Evolutionary conservation across 2,888 invertebrate genomes (phyloP), one percentile per base, ranked within the genome.

Genomic region (Scelioninae gen. 1): DNA sequence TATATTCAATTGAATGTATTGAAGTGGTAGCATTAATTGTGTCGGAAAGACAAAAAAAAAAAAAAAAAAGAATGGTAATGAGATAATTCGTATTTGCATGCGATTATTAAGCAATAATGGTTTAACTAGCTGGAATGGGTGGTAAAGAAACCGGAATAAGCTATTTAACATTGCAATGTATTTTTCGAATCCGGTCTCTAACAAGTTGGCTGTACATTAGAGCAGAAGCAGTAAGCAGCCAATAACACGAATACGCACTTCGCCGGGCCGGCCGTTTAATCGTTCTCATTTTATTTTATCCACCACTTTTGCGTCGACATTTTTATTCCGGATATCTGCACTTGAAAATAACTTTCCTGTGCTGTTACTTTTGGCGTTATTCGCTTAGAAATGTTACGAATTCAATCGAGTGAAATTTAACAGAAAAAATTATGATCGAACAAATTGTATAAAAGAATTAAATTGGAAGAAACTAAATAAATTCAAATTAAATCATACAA

Each of bases 211-310:
- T 29, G 13, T 13, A 49, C 62, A 43, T 43, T 31, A 62, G 58
- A 62, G 31, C 71, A 60, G 32, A 51, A 40, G 51, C 71, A 60
- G 71, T 49, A 51, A 71, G 51, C 51, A 71, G 71, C 71, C 71
- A 51, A 71, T 60, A 71, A 71, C 71, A 71, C 51, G 71, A 51
- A 71, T 71, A 71, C 71, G 71, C 71, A 71, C 69, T 71, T 71
- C 58, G 58, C 47, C n/a, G 8, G 15, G 43, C 13, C 15, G 56
- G 55, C 49, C 58, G 47, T 71, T 58, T 58, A 45, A 69, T 58
- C 69, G 69, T 38, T 5, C 34, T 16, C 58, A 56, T 56, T 58
- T 58, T 69, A 69, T 58, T 58, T 49, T 13, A 58, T 34, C 47
- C 47, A 10, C 13, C 47, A 38, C 38, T 58, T 34, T 69, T 69